Percentiles rank a stretch among this genome's conserved stretches.
Conservation (phyloP, 1,140 invertebrate genomes). For the Campodea augens region DNA sequence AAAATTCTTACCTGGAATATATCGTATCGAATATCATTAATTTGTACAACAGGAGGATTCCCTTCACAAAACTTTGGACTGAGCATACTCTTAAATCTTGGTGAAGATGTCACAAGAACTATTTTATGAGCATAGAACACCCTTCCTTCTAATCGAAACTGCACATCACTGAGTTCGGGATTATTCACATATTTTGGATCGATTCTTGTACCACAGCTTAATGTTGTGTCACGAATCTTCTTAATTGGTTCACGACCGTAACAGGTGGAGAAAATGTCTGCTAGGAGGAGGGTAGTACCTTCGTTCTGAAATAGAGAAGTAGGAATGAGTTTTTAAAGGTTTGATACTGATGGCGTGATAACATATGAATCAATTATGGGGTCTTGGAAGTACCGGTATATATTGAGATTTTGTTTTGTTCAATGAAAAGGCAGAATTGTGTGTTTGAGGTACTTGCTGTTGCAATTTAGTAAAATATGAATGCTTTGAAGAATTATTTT, state of each 20-base stretch:
- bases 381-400: too few species aligned
- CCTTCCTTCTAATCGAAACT: conserved; percentile 71
- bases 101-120: conserved; percentile 72
- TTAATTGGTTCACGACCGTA: conserved; percentile 72
- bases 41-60: conserved; percentile 64
- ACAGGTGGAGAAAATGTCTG: conserved; percentile 74
- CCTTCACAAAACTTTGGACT: conserved; percentile 54
- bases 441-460: too few species aligned
- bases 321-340: conserved; percentile 9
- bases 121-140: conserved; percentile 91
- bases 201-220: conserved; percentile 49
- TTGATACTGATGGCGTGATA: background rate
- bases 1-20: conserved; percentile 56
- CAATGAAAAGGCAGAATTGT: too few species aligned
- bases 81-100: conserved; percentile 67
- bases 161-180: conserved; percentile 73
- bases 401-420: too few species aligned
- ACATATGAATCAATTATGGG: too few species aligned
- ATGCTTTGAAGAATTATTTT: too few species aligned
- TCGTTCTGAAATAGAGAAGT: conserved; percentile 44
- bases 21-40: conserved; percentile 79
- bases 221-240: conserved; percentile 46
- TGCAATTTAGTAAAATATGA: too few species aligned
- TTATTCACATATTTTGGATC: conserved; percentile 86
- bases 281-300: conserved; percentile 62